These are phyloP conservation scores for Chironomus tepperi DNA, from an alignment of 1,140 invertebrate genomes.

Conservation along the genomic window DNA sequence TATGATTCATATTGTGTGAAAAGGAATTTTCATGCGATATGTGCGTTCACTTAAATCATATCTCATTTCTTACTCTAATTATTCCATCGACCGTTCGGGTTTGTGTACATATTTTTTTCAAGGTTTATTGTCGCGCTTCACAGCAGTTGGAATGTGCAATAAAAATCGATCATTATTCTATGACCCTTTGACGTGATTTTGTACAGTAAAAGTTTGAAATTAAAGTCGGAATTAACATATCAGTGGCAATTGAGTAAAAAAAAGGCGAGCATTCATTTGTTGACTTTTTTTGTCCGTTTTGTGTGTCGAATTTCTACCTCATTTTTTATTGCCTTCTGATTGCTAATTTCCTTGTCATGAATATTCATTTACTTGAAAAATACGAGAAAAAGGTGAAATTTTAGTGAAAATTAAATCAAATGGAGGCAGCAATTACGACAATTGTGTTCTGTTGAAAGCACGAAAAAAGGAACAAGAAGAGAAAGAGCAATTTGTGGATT, in stretches of 20 bases:
- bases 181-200: background rate
- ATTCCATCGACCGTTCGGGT: too few relatives aligned
- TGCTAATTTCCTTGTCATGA: slow-evolving; percentile 12
- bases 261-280: background rate
- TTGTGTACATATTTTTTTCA: too few relatives aligned
- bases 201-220: too few relatives aligned
- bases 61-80: background rate
- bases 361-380: background rate
- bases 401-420: too few relatives aligned
- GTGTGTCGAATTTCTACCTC: background rate
- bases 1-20: slow-evolving; percentile 8
- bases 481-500: too few relatives aligned
- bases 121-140: too few relatives aligned
- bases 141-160: background rate
- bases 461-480: too few relatives aligned
- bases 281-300: background rate
- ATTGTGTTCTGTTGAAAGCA: too few relatives aligned
- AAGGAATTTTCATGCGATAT: slow-evolving; percentile 13
- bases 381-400: too few relatives aligned
- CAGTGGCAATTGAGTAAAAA: background rate
- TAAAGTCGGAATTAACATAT: background rate
- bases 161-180: background rate
- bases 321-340: background rate
- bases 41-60: background rate
- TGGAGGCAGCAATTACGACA: too few relatives aligned